phyloP scores from a whole-genome alignment of 2,113 vertebrate genomes.

The Ibidorhyncha struthersii region DNA sequence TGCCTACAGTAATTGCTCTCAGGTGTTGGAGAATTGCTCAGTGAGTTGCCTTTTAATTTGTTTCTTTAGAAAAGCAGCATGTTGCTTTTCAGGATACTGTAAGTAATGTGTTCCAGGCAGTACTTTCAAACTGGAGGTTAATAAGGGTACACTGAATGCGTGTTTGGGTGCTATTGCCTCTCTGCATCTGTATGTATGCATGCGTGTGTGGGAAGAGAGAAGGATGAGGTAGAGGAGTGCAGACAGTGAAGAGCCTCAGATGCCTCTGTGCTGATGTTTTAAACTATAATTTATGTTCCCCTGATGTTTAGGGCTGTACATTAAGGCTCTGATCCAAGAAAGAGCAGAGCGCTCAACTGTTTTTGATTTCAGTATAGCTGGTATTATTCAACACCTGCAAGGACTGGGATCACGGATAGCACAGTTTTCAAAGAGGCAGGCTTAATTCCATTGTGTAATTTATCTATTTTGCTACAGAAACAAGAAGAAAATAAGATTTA shows the following conservation, averaged over 20 bases:
- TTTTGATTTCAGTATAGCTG: neutral
- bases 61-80: conserved; percentile 54
- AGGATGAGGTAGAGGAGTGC: neutral
- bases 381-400: neutral
- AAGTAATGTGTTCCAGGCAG: neutral
- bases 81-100: conserved; percentile 33
- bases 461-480: neutral
- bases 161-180: neutral
- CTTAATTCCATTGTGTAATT: neutral
- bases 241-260: neutral
- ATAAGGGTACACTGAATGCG: neutral
- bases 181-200: neutral
- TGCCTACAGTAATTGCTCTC: conserved; percentile 77
- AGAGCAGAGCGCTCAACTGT: neutral
- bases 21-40: conserved; percentile 69
- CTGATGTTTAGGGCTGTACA: neutral
- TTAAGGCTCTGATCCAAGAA: neutral
- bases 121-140: conserved; percentile 63
- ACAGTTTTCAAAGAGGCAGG: neutral
- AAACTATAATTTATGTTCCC: neutral
- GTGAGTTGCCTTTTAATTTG: conserved; percentile 70
- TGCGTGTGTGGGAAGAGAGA: neutral
- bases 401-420: neutral
- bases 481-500: neutral
- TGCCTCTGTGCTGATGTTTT: neutral